These are phyloP conservation scores for Cephalopterus ornatus DNA, from an alignment of 2,113 vertebrate species.

Conservation along the genomic window DNA sequence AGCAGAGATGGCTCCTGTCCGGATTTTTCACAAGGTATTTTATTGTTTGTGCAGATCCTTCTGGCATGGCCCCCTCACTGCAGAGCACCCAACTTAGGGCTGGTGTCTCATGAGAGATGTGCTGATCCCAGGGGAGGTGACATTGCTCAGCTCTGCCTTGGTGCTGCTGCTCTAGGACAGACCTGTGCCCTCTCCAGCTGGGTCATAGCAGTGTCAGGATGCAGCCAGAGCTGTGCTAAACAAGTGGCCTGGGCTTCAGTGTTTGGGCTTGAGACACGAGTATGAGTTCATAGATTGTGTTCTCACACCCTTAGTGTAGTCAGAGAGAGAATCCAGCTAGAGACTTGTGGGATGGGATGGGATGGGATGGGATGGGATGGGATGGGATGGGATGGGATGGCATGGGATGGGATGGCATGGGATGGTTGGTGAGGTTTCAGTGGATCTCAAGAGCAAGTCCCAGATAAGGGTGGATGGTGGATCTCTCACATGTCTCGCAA, in stretches of 20 bases:
- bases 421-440: not conserved
- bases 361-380: too few species aligned
- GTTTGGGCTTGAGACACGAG: not conserved
- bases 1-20: slow-evolving; percentile 96
- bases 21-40: slow-evolving; percentile 97
- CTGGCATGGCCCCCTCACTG: not conserved
- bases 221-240: not conserved
- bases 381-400: not conserved
- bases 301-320: not conserved
- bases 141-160: not conserved
- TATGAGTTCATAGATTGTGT: not conserved
- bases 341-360: not conserved
- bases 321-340: not conserved
- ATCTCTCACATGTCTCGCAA: not conserved
- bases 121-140: not conserved
- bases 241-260: not conserved
- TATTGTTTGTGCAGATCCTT: not conserved
- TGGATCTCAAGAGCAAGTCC: not conserved
- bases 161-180: not conserved
- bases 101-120: not conserved
- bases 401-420: not conserved
- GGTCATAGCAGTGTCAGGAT: not conserved
- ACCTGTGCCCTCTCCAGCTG: not conserved
- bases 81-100: not conserved
- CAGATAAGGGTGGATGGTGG: not conserved